phyloP scores from a whole-genome alignment of 2,888 invertebrate genomes.

The Dichetophora obliterata region DNA sequence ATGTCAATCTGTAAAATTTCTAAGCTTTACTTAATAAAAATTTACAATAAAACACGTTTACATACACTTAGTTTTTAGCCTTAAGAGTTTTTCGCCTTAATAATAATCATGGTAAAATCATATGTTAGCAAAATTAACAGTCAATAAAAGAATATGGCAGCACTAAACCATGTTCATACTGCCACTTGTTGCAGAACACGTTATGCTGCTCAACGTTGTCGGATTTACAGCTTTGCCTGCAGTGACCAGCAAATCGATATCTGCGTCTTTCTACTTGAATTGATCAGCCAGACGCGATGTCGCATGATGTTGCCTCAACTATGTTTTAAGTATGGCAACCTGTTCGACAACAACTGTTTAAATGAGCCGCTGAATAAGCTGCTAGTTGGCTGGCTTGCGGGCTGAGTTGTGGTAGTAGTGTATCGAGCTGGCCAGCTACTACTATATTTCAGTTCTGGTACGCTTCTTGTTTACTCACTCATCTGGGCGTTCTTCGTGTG shows the following conservation, averaged over 20 bases:
- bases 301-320: slow-evolving; percentile 56
- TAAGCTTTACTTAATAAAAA: too few relatives aligned
- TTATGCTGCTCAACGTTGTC: too few relatives aligned
- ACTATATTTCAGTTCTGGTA: not conserved
- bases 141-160: too few relatives aligned
- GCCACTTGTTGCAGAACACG: too few relatives aligned
- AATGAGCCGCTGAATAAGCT: not conserved
- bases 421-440: not conserved
- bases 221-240: not conserved
- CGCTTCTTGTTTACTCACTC: slow-evolving; percentile 22
- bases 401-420: not conserved
- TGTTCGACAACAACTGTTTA: slow-evolving; percentile 14
- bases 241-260: slow-evolving; percentile 55
- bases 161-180: too few relatives aligned
- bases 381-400: not conserved
- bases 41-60: too few relatives aligned
- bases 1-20: too few relatives aligned
- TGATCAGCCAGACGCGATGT: slow-evolving; percentile 57
- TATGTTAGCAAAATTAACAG: too few relatives aligned
- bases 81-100: too few relatives aligned
- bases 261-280: slow-evolving; percentile 51
- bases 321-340: slow-evolving; percentile 27
- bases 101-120: too few relatives aligned
- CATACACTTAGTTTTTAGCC: too few relatives aligned
- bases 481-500: slow-evolving; percentile 33